Evolutionary conservation across 2,797 vertebrate genomes (phyloP).

Genomic region (Gymnopithys bicolor): DNA sequence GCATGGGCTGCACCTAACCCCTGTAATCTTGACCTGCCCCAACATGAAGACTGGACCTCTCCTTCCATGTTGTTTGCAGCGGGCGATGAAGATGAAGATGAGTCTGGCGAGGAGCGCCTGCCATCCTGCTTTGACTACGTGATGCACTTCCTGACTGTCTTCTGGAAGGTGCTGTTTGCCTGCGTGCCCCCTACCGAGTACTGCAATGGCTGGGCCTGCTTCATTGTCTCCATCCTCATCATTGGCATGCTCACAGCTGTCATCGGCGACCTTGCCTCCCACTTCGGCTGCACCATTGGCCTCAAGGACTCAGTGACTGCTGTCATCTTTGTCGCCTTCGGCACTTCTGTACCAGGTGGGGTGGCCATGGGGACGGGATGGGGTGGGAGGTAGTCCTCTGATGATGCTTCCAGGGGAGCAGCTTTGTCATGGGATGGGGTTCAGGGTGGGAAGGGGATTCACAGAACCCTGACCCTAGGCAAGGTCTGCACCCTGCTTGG

Average conservation of each 20-base stretch:
- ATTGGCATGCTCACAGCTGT: conserved; percentile 94
- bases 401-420: not conserved
- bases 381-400: not conserved
- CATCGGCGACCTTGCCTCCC: conserved; percentile 95
- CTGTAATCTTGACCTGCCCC: not conserved
- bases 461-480: not conserved
- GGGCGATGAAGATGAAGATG: conserved; percentile 94
- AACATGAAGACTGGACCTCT: not conserved
- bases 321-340: conserved; percentile 94
- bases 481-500: not conserved
- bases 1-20: not conserved
- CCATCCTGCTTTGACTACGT: conserved; percentile 98
- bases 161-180: conserved; percentile 98
- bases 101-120: conserved; percentile 91
- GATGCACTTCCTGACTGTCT: conserved; percentile 99
- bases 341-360: conserved; percentile 95
- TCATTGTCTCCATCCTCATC: conserved; percentile 89
- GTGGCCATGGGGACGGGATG: rapidly evolving
- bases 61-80: conserved; percentile 66
- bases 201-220: conserved; percentile 96
- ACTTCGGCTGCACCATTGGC: conserved; percentile 98
- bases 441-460: not conserved
- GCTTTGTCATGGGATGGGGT: not conserved
- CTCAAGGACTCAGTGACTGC: conserved; percentile 98
- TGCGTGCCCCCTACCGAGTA: conserved; percentile 97